These are phyloP conservation scores for Phycodurus eques DNA, from an alignment of 2,113 vertebrate genomes.

Conservation along the genomic window DNA sequence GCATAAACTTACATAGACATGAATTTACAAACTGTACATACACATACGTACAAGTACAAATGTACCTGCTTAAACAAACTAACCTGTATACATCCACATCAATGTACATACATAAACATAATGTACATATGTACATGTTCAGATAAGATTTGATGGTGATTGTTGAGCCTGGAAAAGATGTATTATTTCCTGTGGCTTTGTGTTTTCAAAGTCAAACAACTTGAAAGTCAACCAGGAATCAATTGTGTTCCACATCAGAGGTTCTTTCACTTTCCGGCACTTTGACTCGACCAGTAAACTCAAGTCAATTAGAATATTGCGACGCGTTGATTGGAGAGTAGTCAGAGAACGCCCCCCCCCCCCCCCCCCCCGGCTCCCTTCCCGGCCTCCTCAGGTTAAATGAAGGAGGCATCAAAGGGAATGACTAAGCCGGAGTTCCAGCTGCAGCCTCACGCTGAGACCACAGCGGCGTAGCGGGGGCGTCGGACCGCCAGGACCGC, in stretches of 20 bases:
- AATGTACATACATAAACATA: no score
- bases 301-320: not conserved
- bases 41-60: no score
- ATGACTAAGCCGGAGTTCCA: slow-evolving; percentile 35
- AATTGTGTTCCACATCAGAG: not conserved
- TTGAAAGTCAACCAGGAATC: not conserved
- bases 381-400: slow-evolving; percentile 29
- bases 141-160: no score
- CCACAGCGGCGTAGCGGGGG: slow-evolving; percentile 28
- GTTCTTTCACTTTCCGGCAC: not conserved
- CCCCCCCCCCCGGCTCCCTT: not conserved
- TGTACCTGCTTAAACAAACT: no score
- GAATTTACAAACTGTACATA: no score
- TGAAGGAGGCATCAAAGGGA: slow-evolving; percentile 56
- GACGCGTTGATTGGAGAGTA: not conserved
- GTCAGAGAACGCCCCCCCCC: not conserved
- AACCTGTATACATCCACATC: no score
- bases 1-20: no score
- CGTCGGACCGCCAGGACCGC: not conserved
- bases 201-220: not conserved
- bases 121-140: no score
- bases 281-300: not conserved
- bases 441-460: slow-evolving; percentile 54
- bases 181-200: not conserved
- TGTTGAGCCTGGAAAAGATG: not conserved